Evolutionary conservation across 2,797 vertebrate species (phyloP), one percentile per base, ranked within the genome.

Genomic region (Notolepis coatsorum): DNA sequence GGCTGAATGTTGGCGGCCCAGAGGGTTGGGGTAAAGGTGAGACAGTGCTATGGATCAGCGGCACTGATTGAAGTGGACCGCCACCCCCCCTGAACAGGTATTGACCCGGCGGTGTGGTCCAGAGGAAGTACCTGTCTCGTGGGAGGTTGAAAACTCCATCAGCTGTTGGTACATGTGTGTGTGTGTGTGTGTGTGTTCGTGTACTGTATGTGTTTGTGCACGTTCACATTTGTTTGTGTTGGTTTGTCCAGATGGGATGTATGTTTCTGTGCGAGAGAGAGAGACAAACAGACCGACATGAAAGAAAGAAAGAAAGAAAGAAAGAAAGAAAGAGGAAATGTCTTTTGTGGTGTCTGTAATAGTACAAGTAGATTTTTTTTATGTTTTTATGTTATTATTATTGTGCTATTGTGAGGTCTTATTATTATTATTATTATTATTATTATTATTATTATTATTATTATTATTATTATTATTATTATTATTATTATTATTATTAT

Each of bases 21-120:
- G 59, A 78, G 68, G 70, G 74, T 61, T 63, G 55, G 31, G 56
- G 46, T 47, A 37, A 57, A 41, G 51, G 55, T 39, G 38, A 15
- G 20, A 37, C 38, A 45, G 61, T 0, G 1, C 45, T 49, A 33
- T 31, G 62, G 28, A 77, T 17, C 33, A 70, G 38, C 24, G 68
- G 38, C 24, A 6, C 43, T 25, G 46, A 28, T 18, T 38, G 27
- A 10, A 30, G 17, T 4, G 30, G 17, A 33, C n/a, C n/a, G n/a
- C 15, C 25, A 20, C 28, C 17, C 7, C 28, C 17, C 7, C 48
- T 38, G 21, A 60, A 63, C 42, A 31, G 50, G 42, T 47, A 56
- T 57, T 73, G 63, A 71, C 51, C 13, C 27, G 61, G 58, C 56
- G n/a, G n/a, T 58, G 13, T 47, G 48, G 43, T 59, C 64, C n/a